Evolutionary conservation across 2,113 vertebrate species (phyloP), one percentile per base, ranked within the genome.

Genomic region (Tichodroma muraria): DNA sequence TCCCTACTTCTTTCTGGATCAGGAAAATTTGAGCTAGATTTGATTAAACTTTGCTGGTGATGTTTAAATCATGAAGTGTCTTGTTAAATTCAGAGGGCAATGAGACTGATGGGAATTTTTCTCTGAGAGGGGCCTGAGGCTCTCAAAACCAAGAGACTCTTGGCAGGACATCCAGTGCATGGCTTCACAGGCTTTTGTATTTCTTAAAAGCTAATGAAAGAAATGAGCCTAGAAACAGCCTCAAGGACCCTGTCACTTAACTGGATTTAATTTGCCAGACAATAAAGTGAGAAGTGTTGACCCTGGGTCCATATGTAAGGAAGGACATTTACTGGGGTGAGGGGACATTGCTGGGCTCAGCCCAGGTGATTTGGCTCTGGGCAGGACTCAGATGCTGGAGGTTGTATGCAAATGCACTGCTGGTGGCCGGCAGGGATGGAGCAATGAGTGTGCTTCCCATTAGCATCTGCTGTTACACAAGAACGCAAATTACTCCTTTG

Each of bases 381-480:
- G 52, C 63, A 23, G 52, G 50, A 22, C 12, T 21, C 31, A 11
- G 33, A 20, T 79, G 57, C 37, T 87, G 30, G 20, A 47, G 23
- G 6, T 28, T 77, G 7, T 66, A 37, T 31, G n/a, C 28, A 52
- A 17, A 78, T 18, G 24, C 28, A 8, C 5, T 8, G 49, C 50
- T 77, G 80, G 72, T 84, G 47, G 52, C 65, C 47, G 57, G 53
- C 22, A 8, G 47, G 18, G 82, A 60, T 84, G 79, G 60, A 88
- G 40, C 37, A 56, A 60, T 37, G 60, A 78, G 82, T 11, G 71
- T 90, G 72, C 91, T 95, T 94, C 82, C 59, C 44, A 80, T 91
- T 89, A 95, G 28, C 4, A 2, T 80, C 64, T 93, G 47, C 50
- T 94, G 52, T 95, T 95, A 71, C 68, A 80, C 76, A 96, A 94